A percentile compares a stretch with the other conserved stretches of the same genome.
These are phyloP conservation scores for Pedetes capensis DNA, from an alignment of 2,113 vertebrate species.

Conservation along the genomic window DNA sequence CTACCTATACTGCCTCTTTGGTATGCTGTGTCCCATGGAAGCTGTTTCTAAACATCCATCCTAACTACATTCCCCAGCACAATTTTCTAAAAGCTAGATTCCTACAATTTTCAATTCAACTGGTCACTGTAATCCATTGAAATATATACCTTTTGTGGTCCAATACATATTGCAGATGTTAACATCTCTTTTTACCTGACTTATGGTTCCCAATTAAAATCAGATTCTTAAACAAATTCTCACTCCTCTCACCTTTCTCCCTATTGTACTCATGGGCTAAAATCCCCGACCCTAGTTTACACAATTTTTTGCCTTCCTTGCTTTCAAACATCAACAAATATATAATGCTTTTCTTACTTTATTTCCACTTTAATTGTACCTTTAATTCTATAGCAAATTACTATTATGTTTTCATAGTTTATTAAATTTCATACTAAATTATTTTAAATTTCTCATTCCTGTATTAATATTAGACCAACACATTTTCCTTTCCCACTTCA, in stretches of 20 bases:
- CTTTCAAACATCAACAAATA: background rate
- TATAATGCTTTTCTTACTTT: background rate
- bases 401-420: background rate
- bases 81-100: background rate
- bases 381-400: background rate
- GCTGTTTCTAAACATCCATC: too few relatives aligned
- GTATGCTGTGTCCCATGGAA: too few relatives aligned
- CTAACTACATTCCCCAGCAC: too few relatives aligned
- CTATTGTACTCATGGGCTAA: background rate
- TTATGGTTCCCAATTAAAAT: background rate
- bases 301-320: background rate
- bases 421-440: background rate
- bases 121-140: background rate
- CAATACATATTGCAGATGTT: background rate
- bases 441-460: background rate
- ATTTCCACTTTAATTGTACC: background rate
- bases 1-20: too few relatives aligned
- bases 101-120: background rate
- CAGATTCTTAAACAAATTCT: background rate
- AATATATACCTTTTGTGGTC: background rate
- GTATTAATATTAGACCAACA: slow-evolving; percentile 22
- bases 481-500: background rate
- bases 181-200: background rate
- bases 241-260: background rate
- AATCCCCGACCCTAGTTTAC: too few relatives aligned